Conservation (phyloP, 2,797 vertebrate genomes). For the Hyperoplus immaculatus region DNA sequence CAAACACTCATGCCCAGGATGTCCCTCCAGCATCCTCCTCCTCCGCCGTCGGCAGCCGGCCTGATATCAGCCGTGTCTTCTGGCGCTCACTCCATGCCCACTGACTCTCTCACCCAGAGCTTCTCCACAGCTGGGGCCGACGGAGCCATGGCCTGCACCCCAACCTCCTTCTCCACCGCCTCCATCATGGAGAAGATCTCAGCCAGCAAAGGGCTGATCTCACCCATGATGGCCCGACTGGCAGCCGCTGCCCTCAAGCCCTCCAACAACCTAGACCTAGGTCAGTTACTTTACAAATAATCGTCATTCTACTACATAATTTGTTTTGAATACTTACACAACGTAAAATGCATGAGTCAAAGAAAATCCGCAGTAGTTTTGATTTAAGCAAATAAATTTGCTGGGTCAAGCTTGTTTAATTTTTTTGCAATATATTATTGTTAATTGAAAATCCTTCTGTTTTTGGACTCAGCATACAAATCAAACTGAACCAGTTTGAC, state of each 20-base stretch:
- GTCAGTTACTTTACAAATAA: conserved; percentile 72
- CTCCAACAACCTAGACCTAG: conserved; percentile 88
- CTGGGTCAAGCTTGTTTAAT: background rate
- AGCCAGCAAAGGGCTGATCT: conserved; percentile 98
- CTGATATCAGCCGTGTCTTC: conserved; percentile 88
- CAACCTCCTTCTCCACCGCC: conserved; percentile 88
- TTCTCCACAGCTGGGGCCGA: conserved; percentile 86
- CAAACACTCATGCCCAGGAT: conserved; percentile 89
- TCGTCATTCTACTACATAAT: background rate
- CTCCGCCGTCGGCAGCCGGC: conserved; percentile 84
- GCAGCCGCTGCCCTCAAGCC: conserved; percentile 97
- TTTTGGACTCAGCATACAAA: conserved; percentile 4
- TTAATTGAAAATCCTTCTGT: background rate
- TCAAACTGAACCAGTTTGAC: background rate
- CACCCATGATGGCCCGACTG: conserved; percentile 98
- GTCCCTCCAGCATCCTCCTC: conserved; percentile 88
- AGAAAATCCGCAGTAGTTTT: background rate
- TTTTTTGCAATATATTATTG: background rate
- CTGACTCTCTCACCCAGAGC: conserved; percentile 88
- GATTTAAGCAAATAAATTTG: background rate
- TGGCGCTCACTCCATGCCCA: conserved; percentile 84
- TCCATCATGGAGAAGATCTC: conserved; percentile 99
- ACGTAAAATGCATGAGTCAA: background rate
- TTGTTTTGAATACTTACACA: background rate
- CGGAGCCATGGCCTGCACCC: conserved; percentile 84